These are phyloP conservation scores for Sisyra terminalis DNA, from an alignment of 2,888 invertebrate genomes.

Conservation along the genomic window DNA sequence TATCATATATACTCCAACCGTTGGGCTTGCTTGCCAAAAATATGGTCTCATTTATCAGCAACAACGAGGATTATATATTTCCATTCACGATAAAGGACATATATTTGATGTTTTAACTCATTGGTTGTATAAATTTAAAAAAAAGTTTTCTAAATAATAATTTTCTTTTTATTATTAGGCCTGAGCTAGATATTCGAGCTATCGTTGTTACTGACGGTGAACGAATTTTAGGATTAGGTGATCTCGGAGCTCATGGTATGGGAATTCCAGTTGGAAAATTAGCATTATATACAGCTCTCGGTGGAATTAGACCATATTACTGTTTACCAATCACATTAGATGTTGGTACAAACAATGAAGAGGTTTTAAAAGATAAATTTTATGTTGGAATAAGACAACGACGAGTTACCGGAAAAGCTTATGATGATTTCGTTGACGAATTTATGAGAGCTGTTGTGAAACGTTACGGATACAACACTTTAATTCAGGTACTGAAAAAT, in stretches of 20 bases:
- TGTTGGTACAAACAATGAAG: conserved; percentile 81
- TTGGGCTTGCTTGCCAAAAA: conserved; percentile 94
- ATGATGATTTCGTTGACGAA: conserved; percentile 91
- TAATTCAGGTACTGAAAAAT: conserved; percentile 43
- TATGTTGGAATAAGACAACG: conserved; percentile 86
- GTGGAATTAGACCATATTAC: conserved; percentile 89
- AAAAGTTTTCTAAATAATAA: no score
- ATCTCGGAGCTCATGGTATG: conserved; percentile 95
- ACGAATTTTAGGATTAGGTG: conserved; percentile 92
- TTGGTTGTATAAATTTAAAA: no score
- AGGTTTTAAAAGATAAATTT: conserved; percentile 76
- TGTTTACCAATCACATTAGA: conserved; percentile 90
- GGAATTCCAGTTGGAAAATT: conserved; percentile 98
- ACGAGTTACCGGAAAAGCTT: conserved; percentile 65
- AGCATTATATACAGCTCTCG: conserved; percentile 90
- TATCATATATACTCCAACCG: conserved; percentile 96
- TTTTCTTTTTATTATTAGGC: conserved; percentile 34
- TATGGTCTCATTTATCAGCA: conserved; percentile 83
- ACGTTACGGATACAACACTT: conserved; percentile 69
- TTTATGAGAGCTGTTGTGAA: conserved; percentile 87
- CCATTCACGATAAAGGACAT: conserved; percentile 90
- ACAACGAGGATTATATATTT: conserved; percentile 89
- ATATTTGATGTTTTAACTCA: conserved; percentile 87
- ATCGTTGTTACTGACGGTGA: conserved; percentile 97
- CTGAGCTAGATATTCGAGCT: conserved; percentile 70